Evolutionary conservation across 1,140 invertebrate species (phyloP).

Genomic region (Leptopilina boulardi): DNA sequence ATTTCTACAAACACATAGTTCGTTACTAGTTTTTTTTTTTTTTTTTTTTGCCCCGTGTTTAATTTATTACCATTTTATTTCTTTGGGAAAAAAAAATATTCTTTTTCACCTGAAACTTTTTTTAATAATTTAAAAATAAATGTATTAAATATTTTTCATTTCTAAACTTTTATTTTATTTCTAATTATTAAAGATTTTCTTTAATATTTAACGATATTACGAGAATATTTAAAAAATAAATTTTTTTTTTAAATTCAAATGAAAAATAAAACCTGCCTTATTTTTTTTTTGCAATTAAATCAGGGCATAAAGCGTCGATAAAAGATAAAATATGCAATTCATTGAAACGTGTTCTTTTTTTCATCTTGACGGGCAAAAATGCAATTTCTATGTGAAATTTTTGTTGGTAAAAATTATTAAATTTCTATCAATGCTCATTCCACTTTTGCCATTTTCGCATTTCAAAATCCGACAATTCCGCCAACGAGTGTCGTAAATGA

Average conservation of each 20-base stretch:
- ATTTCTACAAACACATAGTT: neutral
- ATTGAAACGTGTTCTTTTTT: constrained; percentile 6
- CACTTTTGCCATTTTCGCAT: constrained; percentile 49
- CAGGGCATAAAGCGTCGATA: constrained; percentile 35
- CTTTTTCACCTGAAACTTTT: too few species aligned
- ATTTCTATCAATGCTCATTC: constrained; percentile 13
- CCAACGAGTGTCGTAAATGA: constrained; percentile 54
- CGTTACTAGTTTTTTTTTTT: too few species aligned
- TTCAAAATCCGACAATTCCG: constrained; percentile 37
- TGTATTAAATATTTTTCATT: too few species aligned
- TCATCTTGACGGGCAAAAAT: neutral
- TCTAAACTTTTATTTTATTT: too few species aligned
- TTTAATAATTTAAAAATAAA: too few species aligned
- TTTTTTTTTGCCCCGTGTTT: too few species aligned
- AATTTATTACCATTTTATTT: too few species aligned
- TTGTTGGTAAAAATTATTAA: constrained; percentile 17
- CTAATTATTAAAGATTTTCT: too few species aligned
- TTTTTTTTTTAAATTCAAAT: neutral
- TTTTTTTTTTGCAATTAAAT: constrained; percentile 14
- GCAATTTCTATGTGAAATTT: constrained; percentile 34
- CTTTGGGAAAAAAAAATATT: too few species aligned
- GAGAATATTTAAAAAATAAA: neutral
- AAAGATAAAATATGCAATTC: constrained; percentile 38
- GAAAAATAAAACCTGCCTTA: neutral
- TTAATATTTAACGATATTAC: too few species aligned